Base-by-base conservation (phyloP, 2,888 invertebrate species). In the Sympetrum striolatum region DNA sequence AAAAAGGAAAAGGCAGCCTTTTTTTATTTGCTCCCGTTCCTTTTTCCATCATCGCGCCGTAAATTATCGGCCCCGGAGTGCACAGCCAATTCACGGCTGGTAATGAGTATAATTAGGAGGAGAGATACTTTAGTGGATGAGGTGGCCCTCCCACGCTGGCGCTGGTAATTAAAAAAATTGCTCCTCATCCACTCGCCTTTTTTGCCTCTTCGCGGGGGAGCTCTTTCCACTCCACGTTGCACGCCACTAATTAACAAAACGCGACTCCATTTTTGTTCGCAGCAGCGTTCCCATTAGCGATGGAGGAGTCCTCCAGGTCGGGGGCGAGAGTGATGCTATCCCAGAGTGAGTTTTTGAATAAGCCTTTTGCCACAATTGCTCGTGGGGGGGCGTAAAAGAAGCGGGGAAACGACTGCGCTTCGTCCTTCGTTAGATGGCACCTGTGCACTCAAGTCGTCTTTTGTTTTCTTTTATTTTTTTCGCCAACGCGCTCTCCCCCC, bases 81-180 rank as follows among this genome's bases (percentile, higher is more conserved):
- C 82, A 35, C 25, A 82, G 82, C 82, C 82, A 82, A 82, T 82
- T 82, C 82, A 82, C 82, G 82, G 58, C 53, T 58, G 8, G 82
- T 82, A 82, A 82, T 82, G 82, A 82, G 82, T 82, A 82, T 82
- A 82, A 82, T 82, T 82, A 82, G 82, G 82, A 82, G 82, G 82
- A 73, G 82, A 82, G 82, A 25, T 44, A 39, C 82, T 82, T 82
- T 82, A 82, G 58, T 35, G 82, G 82, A 58, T 58, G 82, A 82
- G 82, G 82, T 82, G 31, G 53, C 58, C 82, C 58, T 25, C 48
- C 31, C 58, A 35, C 58, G 86, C 37, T 18, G 82, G 82, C 22
- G 82, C 31, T 86, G 86, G 86, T 86, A 86, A 86, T 86, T 86
- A 86, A 86, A 86, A 86, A 86, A 86, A 86, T 86, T 86, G 86